These are phyloP conservation scores for Ascaphus truei DNA, from an alignment of 2,113 vertebrate species.

Conservation along the genomic window DNA sequence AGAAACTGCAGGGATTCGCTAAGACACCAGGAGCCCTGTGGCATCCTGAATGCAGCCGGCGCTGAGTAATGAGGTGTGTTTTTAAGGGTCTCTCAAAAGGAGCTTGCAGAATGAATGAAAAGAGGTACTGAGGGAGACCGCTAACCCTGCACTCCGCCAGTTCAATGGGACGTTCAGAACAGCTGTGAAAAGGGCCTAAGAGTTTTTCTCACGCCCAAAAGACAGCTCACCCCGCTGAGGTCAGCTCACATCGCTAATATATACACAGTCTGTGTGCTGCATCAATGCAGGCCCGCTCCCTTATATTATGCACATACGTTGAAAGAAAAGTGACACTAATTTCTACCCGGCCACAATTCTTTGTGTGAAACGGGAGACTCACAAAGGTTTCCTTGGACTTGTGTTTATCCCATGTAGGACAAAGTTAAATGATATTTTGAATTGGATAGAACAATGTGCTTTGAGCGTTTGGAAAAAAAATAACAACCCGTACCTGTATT, in stretches of 20 bases:
- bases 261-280: conserved; percentile 69
- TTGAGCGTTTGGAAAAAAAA: no score
- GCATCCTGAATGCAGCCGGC: conserved; percentile 63
- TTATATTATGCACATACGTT: conserved; percentile 69
- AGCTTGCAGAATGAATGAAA: conserved; percentile 61
- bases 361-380: not conserved
- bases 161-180: conserved; percentile 78
- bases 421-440: no score
- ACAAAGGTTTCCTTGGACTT: not conserved
- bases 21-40: conserved; percentile 58
- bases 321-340: conserved; percentile 57
- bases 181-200: conserved; percentile 89
- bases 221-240: conserved; percentile 69
- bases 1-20: conserved; percentile 49
- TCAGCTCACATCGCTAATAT: conserved; percentile 81
- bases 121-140: conserved; percentile 50
- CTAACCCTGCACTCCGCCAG: conserved; percentile 65
- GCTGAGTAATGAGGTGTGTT: conserved; percentile 78
- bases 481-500: no score
- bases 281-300: conserved; percentile 69
- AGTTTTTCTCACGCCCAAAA: conserved; percentile 89
- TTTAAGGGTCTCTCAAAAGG: conserved; percentile 73
- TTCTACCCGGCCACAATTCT: conserved; percentile 41
- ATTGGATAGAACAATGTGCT: no score
- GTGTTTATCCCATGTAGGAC: not conserved